Evolutionary conservation across 2,797 vertebrate species (phyloP).

Genomic region (Spea hammondii): DNA sequence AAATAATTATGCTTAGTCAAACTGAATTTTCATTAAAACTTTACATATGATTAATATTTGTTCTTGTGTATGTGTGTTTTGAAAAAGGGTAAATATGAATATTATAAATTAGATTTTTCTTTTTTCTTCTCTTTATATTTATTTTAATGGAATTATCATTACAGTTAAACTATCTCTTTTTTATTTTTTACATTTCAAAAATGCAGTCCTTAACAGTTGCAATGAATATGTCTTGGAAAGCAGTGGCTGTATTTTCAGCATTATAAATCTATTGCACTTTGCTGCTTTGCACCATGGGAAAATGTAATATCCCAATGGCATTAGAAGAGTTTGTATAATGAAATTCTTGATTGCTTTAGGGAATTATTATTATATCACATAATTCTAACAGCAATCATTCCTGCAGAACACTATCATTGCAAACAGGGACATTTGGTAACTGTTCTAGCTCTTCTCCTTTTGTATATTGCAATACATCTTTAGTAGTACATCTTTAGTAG

Average conservation of each 20-base stretch:
- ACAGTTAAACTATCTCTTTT: background rate
- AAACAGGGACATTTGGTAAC: background rate
- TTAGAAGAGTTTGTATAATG: slow-evolving; percentile 12
- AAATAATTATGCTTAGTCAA: no score
- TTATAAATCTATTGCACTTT: background rate
- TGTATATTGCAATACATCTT: background rate
- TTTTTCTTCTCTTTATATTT: background rate
- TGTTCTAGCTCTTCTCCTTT: background rate
- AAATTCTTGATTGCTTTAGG: slow-evolving; percentile 16
- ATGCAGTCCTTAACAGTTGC: background rate
- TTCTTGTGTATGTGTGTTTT: no score
- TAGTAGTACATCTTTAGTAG: background rate
- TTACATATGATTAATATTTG: no score
- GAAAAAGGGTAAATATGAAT: no score
- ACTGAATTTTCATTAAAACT: no score
- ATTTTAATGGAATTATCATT: background rate
- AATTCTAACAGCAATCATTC: slow-evolving; percentile 6
- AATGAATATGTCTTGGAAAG: background rate
- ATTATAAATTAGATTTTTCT: no score
- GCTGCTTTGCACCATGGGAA: slow-evolving; percentile 9
- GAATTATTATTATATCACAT: slow-evolving; percentile 25
- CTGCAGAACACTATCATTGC: background rate
- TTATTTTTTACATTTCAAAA: background rate
- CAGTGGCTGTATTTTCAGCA: background rate
- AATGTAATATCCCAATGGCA: slow-evolving; percentile 6